Evolutionary conservation across 2,888 invertebrate genomes (phyloP).

Genomic region (Flabesymbios commensalis): DNA sequence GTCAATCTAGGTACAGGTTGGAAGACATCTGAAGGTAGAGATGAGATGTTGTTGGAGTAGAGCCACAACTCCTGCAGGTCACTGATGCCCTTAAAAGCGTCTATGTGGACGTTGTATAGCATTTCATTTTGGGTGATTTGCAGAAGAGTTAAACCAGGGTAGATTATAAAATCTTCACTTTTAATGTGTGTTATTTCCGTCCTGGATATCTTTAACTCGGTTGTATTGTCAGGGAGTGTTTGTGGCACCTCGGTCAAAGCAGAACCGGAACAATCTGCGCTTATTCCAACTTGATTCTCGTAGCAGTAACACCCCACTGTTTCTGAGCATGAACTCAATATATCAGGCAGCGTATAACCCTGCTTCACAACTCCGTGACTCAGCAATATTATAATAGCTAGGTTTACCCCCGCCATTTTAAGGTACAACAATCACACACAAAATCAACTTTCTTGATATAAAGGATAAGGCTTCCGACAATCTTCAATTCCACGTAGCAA

Average conservation of each 20-base stretch:
- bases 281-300: neutral
- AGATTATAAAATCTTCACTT: neutral
- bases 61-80: neutral
- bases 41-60: neutral
- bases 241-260: neutral
- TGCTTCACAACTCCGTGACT: no score
- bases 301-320: neutral
- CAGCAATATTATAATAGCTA: no score
- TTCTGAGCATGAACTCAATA: no score
- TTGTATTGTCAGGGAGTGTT: neutral
- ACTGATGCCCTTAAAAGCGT: neutral
- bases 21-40: neutral
- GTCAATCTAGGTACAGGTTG: neutral
- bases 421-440: no score
- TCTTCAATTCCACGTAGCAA: no score
- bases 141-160: neutral
- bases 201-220: neutral
- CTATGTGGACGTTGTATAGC: neutral
- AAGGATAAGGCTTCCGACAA: no score
- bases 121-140: neutral
- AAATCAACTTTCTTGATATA: no score
- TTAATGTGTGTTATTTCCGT: neutral
- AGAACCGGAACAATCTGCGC: neutral
- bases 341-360: no score
- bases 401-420: no score